phyloP scores from a whole-genome alignment of 2,888 invertebrate species.

The Odontocolon sp. region DNA sequence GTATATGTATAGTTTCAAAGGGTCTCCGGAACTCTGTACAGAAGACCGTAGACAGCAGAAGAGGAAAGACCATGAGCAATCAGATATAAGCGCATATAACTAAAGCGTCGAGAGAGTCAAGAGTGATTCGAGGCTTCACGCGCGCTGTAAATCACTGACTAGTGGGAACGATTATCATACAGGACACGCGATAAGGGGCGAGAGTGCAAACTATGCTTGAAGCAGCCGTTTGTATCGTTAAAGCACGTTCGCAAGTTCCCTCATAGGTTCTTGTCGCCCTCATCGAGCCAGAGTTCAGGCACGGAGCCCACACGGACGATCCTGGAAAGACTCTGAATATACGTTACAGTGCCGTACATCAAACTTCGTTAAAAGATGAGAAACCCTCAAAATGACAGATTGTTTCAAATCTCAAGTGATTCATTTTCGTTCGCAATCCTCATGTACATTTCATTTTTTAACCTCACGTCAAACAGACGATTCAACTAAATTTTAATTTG shows the following conservation, averaged over 20 bases:
- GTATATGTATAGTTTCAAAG: too few relatives aligned
- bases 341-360: background rate
- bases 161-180: conserved; percentile 42
- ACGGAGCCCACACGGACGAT: background rate
- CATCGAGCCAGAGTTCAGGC: background rate
- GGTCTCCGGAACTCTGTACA: too few relatives aligned
- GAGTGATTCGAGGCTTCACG: conserved; percentile 29
- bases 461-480: too few relatives aligned
- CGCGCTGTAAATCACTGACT: conserved; percentile 38
- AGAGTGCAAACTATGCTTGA: conserved; percentile 35
- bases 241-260: conserved; percentile 27
- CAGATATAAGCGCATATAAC: background rate
- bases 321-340: background rate
- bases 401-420: too few relatives aligned
- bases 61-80: background rate
- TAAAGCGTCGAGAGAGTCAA: conserved; percentile 5
- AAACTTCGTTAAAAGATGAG: background rate
- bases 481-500: too few relatives aligned
- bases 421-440: too few relatives aligned
- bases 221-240: conserved; percentile 34
- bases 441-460: too few relatives aligned
- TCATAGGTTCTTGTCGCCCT: conserved; percentile 6
- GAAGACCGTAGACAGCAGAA: too few relatives aligned
- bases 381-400: background rate
- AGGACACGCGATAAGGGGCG: conserved; percentile 36